A percentile compares a stretch with the other conserved stretches of the same genome.
Evolutionary conservation across 2,888 invertebrate genomes (phyloP).

Genomic region (Selenia dentaria): DNA sequence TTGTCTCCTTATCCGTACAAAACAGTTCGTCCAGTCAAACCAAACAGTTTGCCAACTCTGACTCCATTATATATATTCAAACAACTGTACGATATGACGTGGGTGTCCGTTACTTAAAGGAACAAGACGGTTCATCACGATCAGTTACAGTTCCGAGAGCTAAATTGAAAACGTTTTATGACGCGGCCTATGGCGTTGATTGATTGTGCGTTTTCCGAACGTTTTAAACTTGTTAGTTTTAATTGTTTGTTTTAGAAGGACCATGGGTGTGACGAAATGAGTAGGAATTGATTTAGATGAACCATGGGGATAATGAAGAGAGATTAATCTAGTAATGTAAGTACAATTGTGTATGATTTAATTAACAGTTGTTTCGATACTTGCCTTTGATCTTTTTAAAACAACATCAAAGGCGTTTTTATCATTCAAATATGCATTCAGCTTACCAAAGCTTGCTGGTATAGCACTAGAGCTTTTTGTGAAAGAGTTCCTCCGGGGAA

Average conservation of each 20-base stretch:
- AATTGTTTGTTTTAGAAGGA: conserved; percentile 28
- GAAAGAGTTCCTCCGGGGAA: no score
- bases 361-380: not conserved
- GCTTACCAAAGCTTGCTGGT: no score
- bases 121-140: conserved; percentile 67
- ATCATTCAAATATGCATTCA: no score
- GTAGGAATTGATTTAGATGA: conserved; percentile 19
- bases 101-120: conserved; percentile 62
- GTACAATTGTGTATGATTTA: not conserved
- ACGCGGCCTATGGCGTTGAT: conserved; percentile 60
- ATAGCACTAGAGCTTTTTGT: no score
- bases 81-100: conserved; percentile 49
- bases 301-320: conserved; percentile 11
- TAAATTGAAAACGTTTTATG: conserved; percentile 72
- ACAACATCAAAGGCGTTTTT: no score
- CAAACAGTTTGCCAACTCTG: conserved; percentile 9
- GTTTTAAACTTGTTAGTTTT: conserved; percentile 36
- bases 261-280: conserved; percentile 21
- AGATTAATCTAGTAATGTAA: not conserved
- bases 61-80: conserved; percentile 14
- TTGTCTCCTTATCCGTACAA: no score
- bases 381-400: no score
- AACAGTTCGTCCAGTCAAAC: not conserved
- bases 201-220: conserved; percentile 53
- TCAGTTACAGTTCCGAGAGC: conserved; percentile 55